Percentiles rank a stretch among this genome's conserved stretches.
Evolutionary conservation across 2,113 vertebrate genomes (phyloP).

Genomic region (Carassius auratus): DNA sequence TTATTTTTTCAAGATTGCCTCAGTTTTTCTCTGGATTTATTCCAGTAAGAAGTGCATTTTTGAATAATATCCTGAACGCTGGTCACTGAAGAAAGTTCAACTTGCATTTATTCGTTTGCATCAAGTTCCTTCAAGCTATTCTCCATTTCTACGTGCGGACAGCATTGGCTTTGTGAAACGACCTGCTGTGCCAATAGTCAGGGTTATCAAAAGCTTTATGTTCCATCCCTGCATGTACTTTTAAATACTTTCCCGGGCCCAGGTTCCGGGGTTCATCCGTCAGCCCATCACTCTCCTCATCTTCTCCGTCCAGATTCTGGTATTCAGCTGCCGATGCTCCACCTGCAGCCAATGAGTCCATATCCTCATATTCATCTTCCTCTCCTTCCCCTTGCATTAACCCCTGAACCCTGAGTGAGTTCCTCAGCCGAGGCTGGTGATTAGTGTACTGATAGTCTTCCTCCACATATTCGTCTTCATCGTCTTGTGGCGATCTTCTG

Average conservation of each 20-base stretch:
- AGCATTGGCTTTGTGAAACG: slow-evolving; percentile 79
- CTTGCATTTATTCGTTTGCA: slow-evolving; percentile 6
- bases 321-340: slow-evolving; percentile 62
- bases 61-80: neutral
- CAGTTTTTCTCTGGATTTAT: neutral
- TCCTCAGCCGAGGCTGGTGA: slow-evolving; percentile 75
- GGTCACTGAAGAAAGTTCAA: neutral
- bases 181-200: slow-evolving; percentile 92
- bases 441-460: slow-evolving; percentile 84
- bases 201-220: slow-evolving; percentile 92
- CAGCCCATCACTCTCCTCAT: slow-evolving; percentile 40
- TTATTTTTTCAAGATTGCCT: neutral
- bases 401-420: slow-evolving; percentile 70
- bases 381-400: slow-evolving; percentile 61
- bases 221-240: slow-evolving; percentile 71
- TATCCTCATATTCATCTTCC: slow-evolving; percentile 86
- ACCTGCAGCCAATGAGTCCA: slow-evolving; percentile 74
- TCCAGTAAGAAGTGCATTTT: neutral
- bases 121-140: neutral
- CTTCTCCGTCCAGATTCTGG: slow-evolving; percentile 67
- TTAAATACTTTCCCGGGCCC: slow-evolving; percentile 68
- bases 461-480: slow-evolving; percentile 64
- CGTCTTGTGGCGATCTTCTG: slow-evolving; percentile 28
- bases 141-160: slow-evolving; percentile 78
- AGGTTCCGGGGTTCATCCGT: neutral